Base-by-base conservation (phyloP, 2,888 invertebrate species). In the Heliothis peltigera region DNA sequence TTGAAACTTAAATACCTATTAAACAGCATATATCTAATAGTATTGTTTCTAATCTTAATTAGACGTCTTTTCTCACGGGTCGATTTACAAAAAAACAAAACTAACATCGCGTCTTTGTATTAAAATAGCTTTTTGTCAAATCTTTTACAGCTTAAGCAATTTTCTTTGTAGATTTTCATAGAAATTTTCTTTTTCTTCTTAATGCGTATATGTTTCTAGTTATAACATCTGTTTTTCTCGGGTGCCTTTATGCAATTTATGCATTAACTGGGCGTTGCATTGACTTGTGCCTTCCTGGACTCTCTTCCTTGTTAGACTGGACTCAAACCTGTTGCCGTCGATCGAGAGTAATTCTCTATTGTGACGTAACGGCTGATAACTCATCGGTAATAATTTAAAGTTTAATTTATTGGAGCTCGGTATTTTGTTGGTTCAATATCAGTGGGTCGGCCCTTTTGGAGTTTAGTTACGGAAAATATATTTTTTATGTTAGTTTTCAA, bases 241-340 rank as follows among this genome's bases (percentile, higher is more conserved):
- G 53, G 47, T 57, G 51, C 39, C 32, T 59, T 79, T 75, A 79
- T 68, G 73, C 66, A 76, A 75, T 74, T 72, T 43, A 52, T 71
- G 58, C 55, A 21, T 54, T 67, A 66, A 64, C 76, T 68, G 60
- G 71, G 80, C 75, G 68, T 76, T 65, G 61, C 67, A 76, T 60
- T 64, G 65, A 66, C 78, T 69, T 72, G 67, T 78, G 67, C 81
- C 73, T 89, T 88, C 89, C 88, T 83, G 83, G 77, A 74, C 56
- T 82, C 74, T 82, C 87, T 91, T 91, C 88, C 91, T 91, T 65
- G 85, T 85, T 81, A 74, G 80, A 83, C 86, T 77, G 65, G 83
- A 80, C 79, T 78, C 53, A 73, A 81, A 82, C 80, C 77, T 78
- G 82, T 82, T 75, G 67, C 64, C 77, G 65, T 70, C 42, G 70